Percentiles rank a stretch among this genome's conserved stretches.
These are phyloP conservation scores for Hippocampus abdominalis DNA, from an alignment of 2,113 vertebrate genomes.

Conservation along the genomic window DNA sequence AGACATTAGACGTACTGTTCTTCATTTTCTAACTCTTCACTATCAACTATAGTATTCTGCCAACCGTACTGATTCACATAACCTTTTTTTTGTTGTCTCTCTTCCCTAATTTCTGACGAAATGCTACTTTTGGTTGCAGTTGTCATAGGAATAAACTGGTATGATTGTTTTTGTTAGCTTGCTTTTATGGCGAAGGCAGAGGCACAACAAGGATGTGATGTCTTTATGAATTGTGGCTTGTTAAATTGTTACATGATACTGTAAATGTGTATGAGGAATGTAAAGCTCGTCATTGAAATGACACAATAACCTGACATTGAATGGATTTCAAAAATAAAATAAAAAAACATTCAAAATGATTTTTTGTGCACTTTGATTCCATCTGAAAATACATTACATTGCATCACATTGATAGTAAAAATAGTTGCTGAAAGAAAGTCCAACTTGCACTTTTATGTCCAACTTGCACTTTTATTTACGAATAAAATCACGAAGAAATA, in stretches of 20 bases:
- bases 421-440: background rate
- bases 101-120: slow-evolving; percentile 21
- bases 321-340: slow-evolving; percentile 68
- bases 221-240: slow-evolving; percentile 60
- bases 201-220: slow-evolving; percentile 43
- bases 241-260: slow-evolving; percentile 50
- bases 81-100: slow-evolving; percentile 9
- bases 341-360: slow-evolving; percentile 16
- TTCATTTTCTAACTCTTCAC: slow-evolving; percentile 18
- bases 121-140: slow-evolving; percentile 29
- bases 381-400: background rate
- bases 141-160: slow-evolving; percentile 47
- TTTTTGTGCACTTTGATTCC: background rate
- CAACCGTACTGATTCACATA: slow-evolving; percentile 20
- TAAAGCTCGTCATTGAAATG: slow-evolving; percentile 69
- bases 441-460: background rate
- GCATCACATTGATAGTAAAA: background rate
- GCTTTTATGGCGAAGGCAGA: slow-evolving; percentile 48
- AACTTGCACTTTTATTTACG: background rate
- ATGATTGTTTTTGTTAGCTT: slow-evolving; percentile 39
- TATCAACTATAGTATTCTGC: slow-evolving; percentile 34
- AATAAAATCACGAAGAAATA: background rate
- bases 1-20: slow-evolving; percentile 52
- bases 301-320: slow-evolving; percentile 60
- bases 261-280: slow-evolving; percentile 68